Evolutionary conservation across 2,113 vertebrate genomes (phyloP).

Genomic region (Rhineura floridana): DNA sequence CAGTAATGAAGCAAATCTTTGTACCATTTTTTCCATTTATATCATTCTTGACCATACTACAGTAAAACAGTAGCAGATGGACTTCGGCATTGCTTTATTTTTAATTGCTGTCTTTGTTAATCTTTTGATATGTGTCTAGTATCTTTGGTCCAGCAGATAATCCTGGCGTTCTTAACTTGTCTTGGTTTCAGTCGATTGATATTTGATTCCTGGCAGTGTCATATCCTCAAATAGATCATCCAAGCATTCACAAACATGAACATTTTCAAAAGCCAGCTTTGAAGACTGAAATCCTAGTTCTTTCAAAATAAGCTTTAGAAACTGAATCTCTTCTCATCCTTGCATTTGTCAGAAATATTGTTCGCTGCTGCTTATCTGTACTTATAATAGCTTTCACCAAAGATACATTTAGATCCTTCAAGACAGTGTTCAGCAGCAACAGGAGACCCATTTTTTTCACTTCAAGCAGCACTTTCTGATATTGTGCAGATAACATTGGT

Average conservation of each 20-base stretch:
- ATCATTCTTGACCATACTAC: neutral
- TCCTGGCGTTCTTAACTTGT: conserved; percentile 41
- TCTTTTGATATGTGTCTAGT: conserved; percentile 31
- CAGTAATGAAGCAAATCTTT: neutral
- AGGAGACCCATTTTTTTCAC: neutral
- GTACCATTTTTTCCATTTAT: neutral
- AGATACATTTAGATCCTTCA: neutral
- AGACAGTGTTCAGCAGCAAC: neutral
- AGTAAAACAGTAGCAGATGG: conserved; percentile 48
- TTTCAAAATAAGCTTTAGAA: conserved; percentile 23
- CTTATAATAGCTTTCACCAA: neutral
- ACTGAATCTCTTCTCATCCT: conserved; percentile 11
- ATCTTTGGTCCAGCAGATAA: conserved; percentile 43
- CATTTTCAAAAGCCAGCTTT: neutral
- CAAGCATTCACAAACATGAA: conserved; percentile 30
- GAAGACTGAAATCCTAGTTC: conserved; percentile 20
- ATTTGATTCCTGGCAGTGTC: conserved; percentile 38
- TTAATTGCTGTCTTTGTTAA: conserved; percentile 44
- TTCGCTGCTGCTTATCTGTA: neutral
- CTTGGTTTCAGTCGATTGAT: conserved; percentile 55
- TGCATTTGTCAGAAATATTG: neutral
- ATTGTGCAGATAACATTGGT: neutral
- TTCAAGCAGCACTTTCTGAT: neutral
- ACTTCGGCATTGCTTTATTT: neutral
- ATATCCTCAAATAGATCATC: conserved; percentile 43